Evolutionary conservation across 2,113 vertebrate genomes (phyloP).

Genomic region (Macaca fascicularis): T2T-MFA8v1.1 NC_088395.1:127278501-127279000

Average conservation of each 20-base stretch:
- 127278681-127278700: not conserved
- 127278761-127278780: not conserved
- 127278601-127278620: not conserved
- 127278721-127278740: not conserved
- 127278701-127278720: not conserved
- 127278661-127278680: not conserved
- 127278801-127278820: not conserved
- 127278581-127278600: not conserved
- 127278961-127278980: not conserved
- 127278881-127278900: not conserved
- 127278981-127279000: not conserved
- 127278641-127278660: not conserved
- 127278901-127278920: not conserved
- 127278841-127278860: not conserved
- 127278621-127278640: conserved; percentile 18
- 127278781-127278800: not conserved
- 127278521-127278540: not conserved
- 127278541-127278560: not conserved
- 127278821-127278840: not conserved
- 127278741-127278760: not conserved
- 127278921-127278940: not conserved
- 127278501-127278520: not conserved
- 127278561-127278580: not conserved
- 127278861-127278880: not conserved
- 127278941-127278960: not conserved